Evolutionary conservation across 2,888 invertebrate genomes (phyloP).

Genomic region (Erebia epiphron): DNA sequence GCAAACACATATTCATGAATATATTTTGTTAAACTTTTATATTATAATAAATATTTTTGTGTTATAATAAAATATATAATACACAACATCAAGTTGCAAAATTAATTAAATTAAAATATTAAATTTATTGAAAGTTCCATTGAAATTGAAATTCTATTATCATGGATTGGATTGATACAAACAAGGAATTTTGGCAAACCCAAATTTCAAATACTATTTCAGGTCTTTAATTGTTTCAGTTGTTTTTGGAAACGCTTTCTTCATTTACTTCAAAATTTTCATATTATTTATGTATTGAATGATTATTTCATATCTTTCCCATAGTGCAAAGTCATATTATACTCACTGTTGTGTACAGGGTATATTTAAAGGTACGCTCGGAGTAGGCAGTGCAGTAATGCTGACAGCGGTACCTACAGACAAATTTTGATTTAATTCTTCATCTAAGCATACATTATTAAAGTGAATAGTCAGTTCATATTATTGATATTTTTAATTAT

Average conservation of each 20-base stretch:
- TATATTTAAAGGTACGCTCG: constrained; percentile 59
- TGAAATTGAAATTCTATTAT: background rate
- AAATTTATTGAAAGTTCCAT: background rate
- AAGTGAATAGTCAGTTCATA: background rate
- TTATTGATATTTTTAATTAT: too few species aligned
- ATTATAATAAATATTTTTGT: constrained; percentile 2
- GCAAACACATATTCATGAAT: constrained; percentile 73
- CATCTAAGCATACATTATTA: background rate
- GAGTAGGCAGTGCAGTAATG: constrained; percentile 64
- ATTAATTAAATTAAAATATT: background rate
- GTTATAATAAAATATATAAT: constrained; percentile 16
- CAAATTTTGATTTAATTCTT: constrained; percentile 3
- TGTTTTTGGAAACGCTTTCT: background rate
- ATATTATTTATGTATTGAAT: too few species aligned
- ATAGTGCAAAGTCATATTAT: constrained; percentile 23
- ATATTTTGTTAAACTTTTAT: constrained; percentile 46
- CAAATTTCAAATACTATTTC: too few species aligned
- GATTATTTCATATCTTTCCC: background rate
- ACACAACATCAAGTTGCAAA: constrained; percentile 33
- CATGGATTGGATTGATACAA: background rate
- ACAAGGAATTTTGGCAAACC: too few species aligned
- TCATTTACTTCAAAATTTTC: background rate
- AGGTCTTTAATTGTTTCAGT: background rate
- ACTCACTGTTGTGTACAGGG: constrained; percentile 78
- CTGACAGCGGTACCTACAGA: constrained; percentile 71